phyloP scores from a whole-genome alignment of 2,888 invertebrate species.

The Disparrhopalites patrizii region DNA sequence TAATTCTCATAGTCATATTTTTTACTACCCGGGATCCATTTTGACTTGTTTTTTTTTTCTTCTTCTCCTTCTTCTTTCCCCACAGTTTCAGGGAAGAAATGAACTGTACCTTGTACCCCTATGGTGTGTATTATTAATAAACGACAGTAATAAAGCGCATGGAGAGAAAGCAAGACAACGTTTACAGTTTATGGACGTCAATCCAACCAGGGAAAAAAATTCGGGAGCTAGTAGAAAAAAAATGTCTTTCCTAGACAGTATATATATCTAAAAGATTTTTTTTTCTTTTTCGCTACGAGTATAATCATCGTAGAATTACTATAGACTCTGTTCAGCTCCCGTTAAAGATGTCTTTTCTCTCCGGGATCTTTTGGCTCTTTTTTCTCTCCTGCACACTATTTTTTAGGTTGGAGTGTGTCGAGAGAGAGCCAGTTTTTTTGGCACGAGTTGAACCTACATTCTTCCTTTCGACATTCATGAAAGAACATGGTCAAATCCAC shows the following conservation, averaged over 20 bases:
- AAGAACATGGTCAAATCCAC: too few species aligned
- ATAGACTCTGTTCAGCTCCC: not conserved
- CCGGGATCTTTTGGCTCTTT: not conserved
- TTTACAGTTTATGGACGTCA: too few species aligned
- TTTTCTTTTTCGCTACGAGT: not conserved
- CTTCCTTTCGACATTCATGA: conserved; percentile 9
- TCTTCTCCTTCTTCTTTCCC: too few species aligned
- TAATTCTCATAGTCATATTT: too few species aligned
- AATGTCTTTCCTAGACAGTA: not conserved
- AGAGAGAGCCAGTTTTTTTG: conserved; percentile 15
- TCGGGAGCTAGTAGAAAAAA: too few species aligned
- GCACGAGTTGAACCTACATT: conserved; percentile 14
- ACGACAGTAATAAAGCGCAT: not conserved
- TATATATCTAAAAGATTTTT: not conserved
- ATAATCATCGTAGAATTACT: too few species aligned
- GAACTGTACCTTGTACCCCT: too few species aligned
- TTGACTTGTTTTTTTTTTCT: too few species aligned
- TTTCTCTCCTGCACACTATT: not conserved
- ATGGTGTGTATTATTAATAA: too few species aligned
- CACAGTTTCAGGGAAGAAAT: too few species aligned
- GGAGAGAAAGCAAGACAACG: not conserved
- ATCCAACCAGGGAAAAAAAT: too few species aligned
- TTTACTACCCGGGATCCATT: too few species aligned
- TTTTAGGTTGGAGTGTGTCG: conserved; percentile 24
- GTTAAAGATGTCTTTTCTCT: not conserved